Conservation (phyloP, 2,888 invertebrate species). For the Parascotia fuliginaria region DNA sequence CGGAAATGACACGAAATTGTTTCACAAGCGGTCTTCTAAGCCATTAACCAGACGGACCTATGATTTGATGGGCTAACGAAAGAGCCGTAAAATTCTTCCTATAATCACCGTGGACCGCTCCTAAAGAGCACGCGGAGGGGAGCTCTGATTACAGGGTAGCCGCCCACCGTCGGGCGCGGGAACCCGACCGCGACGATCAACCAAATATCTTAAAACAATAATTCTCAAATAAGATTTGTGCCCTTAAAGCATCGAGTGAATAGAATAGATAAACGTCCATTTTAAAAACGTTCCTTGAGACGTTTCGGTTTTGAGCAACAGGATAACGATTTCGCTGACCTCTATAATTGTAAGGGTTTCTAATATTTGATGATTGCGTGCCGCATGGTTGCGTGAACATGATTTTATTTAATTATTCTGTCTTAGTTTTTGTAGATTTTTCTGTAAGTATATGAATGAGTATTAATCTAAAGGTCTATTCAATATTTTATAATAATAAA, state of each 20-base stretch:
- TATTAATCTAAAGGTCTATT: no score
- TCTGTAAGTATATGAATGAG: no score
- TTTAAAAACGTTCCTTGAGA: conserved; percentile 39
- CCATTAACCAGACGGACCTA: conserved; percentile 71
- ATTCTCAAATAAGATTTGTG: conserved; percentile 39
- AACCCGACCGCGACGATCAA: conserved; percentile 57
- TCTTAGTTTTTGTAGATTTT: no score
- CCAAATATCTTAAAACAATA: conserved; percentile 61
- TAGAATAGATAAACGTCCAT: conserved; percentile 28
- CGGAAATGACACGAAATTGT: conserved; percentile 77
- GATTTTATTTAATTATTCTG: conserved; percentile 40
- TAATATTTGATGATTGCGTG: conserved; percentile 60
- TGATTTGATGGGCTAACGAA: conserved; percentile 82
- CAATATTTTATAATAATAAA: no score
- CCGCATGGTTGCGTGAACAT: conserved; percentile 53
- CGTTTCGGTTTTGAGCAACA: conserved; percentile 44
- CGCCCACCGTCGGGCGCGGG: conserved; percentile 70
- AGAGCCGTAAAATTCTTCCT: conserved; percentile 76
- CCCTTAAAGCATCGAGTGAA: conserved; percentile 21
- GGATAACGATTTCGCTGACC: conserved; percentile 62
- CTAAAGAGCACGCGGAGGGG: conserved; percentile 53
- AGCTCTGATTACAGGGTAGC: conserved; percentile 78
- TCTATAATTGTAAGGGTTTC: conserved; percentile 59
- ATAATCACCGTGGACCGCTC: conserved; percentile 74
- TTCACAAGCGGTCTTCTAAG: conserved; percentile 59